Evolutionary conservation across 1,140 invertebrate genomes (phyloP).

Genomic region (Amyelois transitella): DNA sequence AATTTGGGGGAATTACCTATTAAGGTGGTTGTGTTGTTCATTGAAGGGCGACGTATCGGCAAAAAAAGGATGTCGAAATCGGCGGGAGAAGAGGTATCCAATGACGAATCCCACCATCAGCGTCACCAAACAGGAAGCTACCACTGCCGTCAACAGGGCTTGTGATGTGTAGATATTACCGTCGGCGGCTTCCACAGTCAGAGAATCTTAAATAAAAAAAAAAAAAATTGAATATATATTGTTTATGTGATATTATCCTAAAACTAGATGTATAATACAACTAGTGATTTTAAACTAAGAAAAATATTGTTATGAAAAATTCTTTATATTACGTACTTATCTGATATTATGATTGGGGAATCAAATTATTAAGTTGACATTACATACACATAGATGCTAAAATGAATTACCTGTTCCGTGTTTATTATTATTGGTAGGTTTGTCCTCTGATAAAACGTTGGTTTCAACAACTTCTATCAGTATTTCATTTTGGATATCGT

Average conservation of each 20-base stretch:
- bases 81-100: slow-evolving; percentile 87
- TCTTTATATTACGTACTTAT: background rate
- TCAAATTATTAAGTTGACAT: background rate
- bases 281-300: no score
- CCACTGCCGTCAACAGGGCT: slow-evolving; percentile 85
- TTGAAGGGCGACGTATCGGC: slow-evolving; percentile 83
- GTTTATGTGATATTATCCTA: no score
- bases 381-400: background rate
- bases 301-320: no score
- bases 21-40: slow-evolving; percentile 77
- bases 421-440: slow-evolving; percentile 45
- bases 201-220: slow-evolving; percentile 69
- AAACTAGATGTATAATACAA: no score
- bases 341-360: no score
- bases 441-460: slow-evolving; percentile 56
- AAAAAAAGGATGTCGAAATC: slow-evolving; percentile 82
- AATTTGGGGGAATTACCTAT: slow-evolving; percentile 41
- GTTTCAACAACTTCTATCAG: slow-evolving; percentile 65
- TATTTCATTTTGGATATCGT: slow-evolving; percentile 65
- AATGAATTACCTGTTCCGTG: slow-evolving; percentile 54
- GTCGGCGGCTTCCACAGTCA: slow-evolving; percentile 77
- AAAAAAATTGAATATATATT: no score
- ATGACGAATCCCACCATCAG: slow-evolving; percentile 87
- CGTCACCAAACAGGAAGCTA: slow-evolving; percentile 85
- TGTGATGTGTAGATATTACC: slow-evolving; percentile 84